These are phyloP conservation scores for Antigone vipio DNA, from an alignment of 2,113 vertebrate species.

Conservation along the genomic window DNA sequence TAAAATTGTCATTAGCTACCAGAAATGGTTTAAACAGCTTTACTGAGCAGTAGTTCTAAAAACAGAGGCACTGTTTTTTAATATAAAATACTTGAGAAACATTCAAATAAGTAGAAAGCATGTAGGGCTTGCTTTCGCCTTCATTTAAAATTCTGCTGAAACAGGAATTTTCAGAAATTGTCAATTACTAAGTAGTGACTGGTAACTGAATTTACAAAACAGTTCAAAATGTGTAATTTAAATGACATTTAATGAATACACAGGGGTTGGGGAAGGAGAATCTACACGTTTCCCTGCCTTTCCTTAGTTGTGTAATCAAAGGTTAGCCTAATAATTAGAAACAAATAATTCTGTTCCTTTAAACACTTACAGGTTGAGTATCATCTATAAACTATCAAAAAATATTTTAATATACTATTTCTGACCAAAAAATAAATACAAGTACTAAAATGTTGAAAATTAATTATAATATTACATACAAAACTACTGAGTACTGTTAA, in stretches of 20 bases:
- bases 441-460: constrained; percentile 85
- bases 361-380: constrained; percentile 78
- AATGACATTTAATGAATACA: constrained; percentile 72
- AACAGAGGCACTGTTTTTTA: constrained; percentile 90
- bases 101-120: constrained; percentile 90
- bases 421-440: constrained; percentile 84
- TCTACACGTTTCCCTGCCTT: constrained; percentile 82
- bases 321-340: constrained; percentile 79
- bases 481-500: constrained; percentile 83
- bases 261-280: constrained; percentile 69
- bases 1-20: constrained; percentile 88
- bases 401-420: constrained; percentile 86
- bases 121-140: constrained; percentile 76
- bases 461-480: constrained; percentile 83
- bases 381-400: constrained; percentile 84
- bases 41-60: constrained; percentile 87
- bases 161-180: constrained; percentile 74
- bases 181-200: constrained; percentile 76
- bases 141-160: constrained; percentile 82
- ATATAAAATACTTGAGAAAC: constrained; percentile 89
- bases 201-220: constrained; percentile 80
- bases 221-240: constrained; percentile 76
- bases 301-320: constrained; percentile 77
- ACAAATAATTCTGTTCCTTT: constrained; percentile 75
- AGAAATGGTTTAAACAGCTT: constrained; percentile 88